Evolutionary conservation across 2,797 vertebrate species (phyloP).

Genomic region (Halcyon leucocephala): DNA sequence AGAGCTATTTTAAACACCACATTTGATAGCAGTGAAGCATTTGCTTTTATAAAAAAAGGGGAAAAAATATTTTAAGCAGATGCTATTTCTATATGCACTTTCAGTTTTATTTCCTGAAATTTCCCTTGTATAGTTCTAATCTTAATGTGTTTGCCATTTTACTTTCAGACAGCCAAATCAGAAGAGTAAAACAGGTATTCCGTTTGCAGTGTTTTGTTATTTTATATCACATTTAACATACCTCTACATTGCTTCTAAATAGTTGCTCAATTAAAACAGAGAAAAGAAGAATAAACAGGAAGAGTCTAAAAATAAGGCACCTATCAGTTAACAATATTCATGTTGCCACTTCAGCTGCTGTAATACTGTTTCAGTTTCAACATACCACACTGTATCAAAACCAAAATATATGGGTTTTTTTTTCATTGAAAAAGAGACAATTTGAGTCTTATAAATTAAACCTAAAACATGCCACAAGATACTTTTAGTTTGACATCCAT

Average conservation of each 20-base stretch:
- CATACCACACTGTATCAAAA: not conserved
- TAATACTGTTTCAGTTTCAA: not conserved
- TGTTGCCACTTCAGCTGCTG: not conserved
- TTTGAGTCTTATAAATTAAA: not conserved
- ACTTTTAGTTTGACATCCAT: not conserved
- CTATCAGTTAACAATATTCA: not conserved
- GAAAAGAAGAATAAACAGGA: not conserved
- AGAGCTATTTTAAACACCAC: not conserved
- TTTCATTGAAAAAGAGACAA: not conserved
- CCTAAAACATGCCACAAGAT: not conserved
- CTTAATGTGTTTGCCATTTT: slow-evolving; percentile 34
- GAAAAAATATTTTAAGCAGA: not conserved
- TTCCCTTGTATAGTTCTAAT: slow-evolving; percentile 1
- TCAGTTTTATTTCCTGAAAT: slow-evolving; percentile 35
- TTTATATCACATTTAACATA: not conserved
- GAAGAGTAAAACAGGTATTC: not conserved
- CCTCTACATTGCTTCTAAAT: not conserved
- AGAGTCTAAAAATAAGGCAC: not conserved
- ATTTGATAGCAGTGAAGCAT: not conserved
- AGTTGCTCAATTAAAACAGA: not conserved
- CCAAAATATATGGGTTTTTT: rapidly evolving
- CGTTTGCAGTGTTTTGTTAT: slow-evolving; percentile 1
- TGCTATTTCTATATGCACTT: slow-evolving; percentile 31
- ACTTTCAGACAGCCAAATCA: slow-evolving; percentile 24
- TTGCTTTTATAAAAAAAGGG: no score